Base-by-base conservation (phyloP, 2,797 vertebrate genomes). In the Pelobates cultripes region DNA sequence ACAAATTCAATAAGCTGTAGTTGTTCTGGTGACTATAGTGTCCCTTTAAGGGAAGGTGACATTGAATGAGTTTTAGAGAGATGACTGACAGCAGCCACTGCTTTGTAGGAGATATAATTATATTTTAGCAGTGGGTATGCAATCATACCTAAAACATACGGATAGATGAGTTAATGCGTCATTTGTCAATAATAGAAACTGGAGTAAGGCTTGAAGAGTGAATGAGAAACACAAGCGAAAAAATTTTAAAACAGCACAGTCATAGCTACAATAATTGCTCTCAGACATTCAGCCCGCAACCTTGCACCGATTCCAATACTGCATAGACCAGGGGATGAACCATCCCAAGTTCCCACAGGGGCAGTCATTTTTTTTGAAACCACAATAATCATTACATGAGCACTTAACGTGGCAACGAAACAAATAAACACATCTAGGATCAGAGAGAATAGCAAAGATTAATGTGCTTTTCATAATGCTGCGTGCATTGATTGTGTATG, bases 311-410 rank as follows among this genome's bases (percentile, higher is more conserved):
- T 64, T 64, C 13, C 28, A 64, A 64, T 64, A 7, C 61, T 64
- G 61, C 14, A 40, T 10, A 28, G n/a, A 40, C 28, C 61, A 64
- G 61, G 10, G 61, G 28, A 64, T 8, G 17, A 40, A 64, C 28
- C 7, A 64, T 40, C 17, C 5, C 5, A n/a, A 64, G 61, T n/a
- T 68, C 42, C 66, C 66, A 42, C 66, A 68, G 14, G 63, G 63
- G 63, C 63, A 64, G 63, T 40, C 63, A 64, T 64, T 64, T 64
- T 64, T 28, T 64, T 17, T 17, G 28, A 64, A 64, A 64, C 55
- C 55, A 57, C 55, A 57, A 57, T 57, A 57, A 57, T 14, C 7
- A 57, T 57, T 57, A 57, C 55, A 57, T 12, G 55, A 64, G 61
- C 61, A 64, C 61, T 64, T 40, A 64, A 64, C n/a, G 14, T 40